phyloP scores from a whole-genome alignment of 37 sponge, comb jelly and placozoan genomes.

The Chondrilla cf. caribensis region DNA sequence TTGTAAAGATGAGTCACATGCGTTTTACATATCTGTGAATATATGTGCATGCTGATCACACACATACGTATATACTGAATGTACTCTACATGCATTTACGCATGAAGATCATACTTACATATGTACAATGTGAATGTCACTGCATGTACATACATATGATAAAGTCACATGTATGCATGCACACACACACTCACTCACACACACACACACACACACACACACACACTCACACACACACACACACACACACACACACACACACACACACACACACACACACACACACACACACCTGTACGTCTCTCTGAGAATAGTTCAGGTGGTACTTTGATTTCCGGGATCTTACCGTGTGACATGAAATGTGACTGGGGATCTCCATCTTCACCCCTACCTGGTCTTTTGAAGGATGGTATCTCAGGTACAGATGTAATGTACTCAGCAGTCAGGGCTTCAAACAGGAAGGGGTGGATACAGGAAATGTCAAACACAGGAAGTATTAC shows the following conservation, averaged over 20 bases:
- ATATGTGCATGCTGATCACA: too few species aligned
- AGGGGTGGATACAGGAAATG: too few species aligned
- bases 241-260: slow-evolving; percentile 21
- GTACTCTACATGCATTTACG: too few species aligned
- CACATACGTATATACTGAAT: too few species aligned
- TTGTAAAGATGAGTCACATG: too few species aligned
- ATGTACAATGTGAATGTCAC: too few species aligned
- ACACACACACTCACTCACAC: background rate
- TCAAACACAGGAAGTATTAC: too few species aligned
- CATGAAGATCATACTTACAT: too few species aligned
- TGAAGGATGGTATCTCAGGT: background rate
- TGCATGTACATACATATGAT: background rate
- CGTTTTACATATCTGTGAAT: too few species aligned
- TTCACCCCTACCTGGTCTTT: background rate
- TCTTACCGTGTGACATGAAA: too few species aligned
- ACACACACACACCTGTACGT: background rate
- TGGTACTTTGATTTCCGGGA: background rate
- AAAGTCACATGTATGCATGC: background rate
- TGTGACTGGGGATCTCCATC: background rate
- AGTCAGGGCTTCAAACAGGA: too few species aligned
- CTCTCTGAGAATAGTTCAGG: background rate
- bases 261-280: slow-evolving; percentile 14
- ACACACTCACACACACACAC: slow-evolving; percentile 19
- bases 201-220: slow-evolving; percentile 21
- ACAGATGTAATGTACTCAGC: background rate